A percentile compares a stretch with the other conserved stretches of the same genome.
phyloP scores from a whole-genome alignment of 2,888 invertebrate genomes.

The Sepioteuthis lessoniana region DNA sequence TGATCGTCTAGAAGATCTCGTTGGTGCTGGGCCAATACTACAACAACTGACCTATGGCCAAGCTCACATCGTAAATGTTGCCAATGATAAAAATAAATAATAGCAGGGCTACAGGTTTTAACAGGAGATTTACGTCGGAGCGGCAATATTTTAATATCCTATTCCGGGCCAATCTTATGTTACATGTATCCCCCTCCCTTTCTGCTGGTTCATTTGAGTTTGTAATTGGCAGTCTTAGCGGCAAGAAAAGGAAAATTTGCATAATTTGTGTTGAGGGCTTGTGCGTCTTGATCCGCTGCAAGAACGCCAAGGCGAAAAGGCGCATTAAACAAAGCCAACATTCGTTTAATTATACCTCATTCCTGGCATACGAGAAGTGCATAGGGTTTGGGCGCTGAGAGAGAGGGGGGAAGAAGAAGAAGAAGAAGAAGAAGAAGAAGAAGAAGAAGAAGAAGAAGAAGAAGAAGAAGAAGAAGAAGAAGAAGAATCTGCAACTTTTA shows the following conservation, averaged over 20 bases:
- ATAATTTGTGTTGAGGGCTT: not conserved
- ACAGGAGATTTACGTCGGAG: not conserved
- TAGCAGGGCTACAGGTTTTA: not conserved
- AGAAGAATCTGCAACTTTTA: not conserved
- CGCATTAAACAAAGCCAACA: not conserved
- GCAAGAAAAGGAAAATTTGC: not conserved
- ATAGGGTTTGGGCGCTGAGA: not conserved
- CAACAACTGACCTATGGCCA: not conserved
- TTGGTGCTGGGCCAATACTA: not conserved
- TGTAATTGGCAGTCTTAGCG: constrained; percentile 33
- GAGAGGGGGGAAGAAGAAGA: not conserved
- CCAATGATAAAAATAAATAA: not conserved
- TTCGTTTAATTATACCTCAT: not conserved
- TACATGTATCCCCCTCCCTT: not conserved
- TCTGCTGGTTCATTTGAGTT: not conserved
- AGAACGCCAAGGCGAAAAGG: not conserved
- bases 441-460: too few relatives aligned
- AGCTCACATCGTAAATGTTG: not conserved
- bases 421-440: too few relatives aligned
- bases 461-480: too few relatives aligned
- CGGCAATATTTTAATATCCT: constrained; percentile 6
- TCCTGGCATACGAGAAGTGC: not conserved
- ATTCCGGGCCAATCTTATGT: not conserved
- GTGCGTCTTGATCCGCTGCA: not conserved
- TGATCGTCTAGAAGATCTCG: not conserved